phyloP scores from a whole-genome alignment of 1,140 invertebrate species.

The Eufriesea mexicana region DNA sequence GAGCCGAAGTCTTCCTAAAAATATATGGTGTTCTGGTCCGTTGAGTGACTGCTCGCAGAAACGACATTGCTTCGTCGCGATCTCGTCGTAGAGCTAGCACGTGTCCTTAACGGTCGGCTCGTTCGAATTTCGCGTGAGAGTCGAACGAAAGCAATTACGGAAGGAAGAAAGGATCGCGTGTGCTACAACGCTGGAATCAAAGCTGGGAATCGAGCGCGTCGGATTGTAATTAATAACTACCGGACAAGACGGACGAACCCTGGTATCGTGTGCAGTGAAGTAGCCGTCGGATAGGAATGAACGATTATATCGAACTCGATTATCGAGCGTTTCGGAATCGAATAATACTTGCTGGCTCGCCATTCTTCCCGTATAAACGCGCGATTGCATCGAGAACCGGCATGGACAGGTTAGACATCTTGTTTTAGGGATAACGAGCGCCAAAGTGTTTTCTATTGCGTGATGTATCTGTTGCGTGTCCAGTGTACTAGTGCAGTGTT shows the following conservation, averaged over 20 bases:
- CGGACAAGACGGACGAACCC: background rate
- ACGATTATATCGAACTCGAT: background rate
- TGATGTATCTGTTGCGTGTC: background rate
- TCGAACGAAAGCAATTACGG: background rate
- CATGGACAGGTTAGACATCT: background rate
- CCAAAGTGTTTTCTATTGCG: background rate
- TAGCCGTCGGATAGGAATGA: background rate
- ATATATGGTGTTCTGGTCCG: too few species aligned
- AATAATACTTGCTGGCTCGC: background rate
- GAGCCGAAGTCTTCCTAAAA: too few species aligned
- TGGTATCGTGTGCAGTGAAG: background rate
- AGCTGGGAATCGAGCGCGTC: background rate
- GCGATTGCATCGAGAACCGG: background rate
- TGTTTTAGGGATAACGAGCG: background rate
- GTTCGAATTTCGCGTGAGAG: constrained; percentile 1
- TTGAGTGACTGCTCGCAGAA: too few species aligned
- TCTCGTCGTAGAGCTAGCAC: too few species aligned
- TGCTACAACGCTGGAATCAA: background rate
- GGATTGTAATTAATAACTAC: constrained; percentile 23
- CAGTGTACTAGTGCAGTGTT: background rate
- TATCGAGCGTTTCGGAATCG: background rate
- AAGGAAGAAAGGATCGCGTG: background rate
- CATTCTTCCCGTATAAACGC: constrained; percentile 7
- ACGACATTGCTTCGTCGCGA: too few species aligned
- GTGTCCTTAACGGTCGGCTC: background rate